Conservation (phyloP, 1,140 invertebrate genomes). For the Schlechtendalia chinensis region DNA sequence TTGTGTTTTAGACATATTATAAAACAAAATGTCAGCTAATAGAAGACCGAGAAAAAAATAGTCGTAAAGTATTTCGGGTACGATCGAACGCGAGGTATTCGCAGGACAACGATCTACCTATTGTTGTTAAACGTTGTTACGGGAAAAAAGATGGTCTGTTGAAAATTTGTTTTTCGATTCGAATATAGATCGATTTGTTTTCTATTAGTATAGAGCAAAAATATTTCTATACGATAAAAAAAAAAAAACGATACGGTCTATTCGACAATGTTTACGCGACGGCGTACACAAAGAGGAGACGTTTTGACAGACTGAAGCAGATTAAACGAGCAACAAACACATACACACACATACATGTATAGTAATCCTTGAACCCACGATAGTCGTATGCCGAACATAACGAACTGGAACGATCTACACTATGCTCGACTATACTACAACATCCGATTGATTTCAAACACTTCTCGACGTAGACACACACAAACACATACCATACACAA, state of each 20-base stretch:
- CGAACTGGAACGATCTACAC: not conserved
- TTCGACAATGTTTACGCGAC: not conserved
- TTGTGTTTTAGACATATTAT: too few species aligned
- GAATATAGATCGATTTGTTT: too few species aligned
- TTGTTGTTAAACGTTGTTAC: too few species aligned
- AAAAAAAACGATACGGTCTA: not conserved
- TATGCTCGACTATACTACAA: not conserved
- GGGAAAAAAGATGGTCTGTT: too few species aligned
- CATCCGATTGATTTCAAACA: conserved; percentile 18
- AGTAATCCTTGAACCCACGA: conserved; percentile 27
- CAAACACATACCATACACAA: not conserved
- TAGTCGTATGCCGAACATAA: conserved; percentile 13
- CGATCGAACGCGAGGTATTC: too few species aligned
- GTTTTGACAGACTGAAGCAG: conserved; percentile 19
- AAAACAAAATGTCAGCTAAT: too few species aligned
- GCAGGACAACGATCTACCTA: too few species aligned
- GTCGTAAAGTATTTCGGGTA: too few species aligned
- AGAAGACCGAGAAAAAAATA: too few species aligned
- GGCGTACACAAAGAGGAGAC: not conserved
- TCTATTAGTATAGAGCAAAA: too few species aligned
- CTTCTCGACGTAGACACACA: not conserved
- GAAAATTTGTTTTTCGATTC: too few species aligned
- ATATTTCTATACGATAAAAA: not conserved
- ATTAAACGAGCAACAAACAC: not conserved
- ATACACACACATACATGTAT: too few species aligned